Base-by-base conservation (phyloP, 2,113 vertebrate species). In the Forbesichthys papilliferus region DNA sequence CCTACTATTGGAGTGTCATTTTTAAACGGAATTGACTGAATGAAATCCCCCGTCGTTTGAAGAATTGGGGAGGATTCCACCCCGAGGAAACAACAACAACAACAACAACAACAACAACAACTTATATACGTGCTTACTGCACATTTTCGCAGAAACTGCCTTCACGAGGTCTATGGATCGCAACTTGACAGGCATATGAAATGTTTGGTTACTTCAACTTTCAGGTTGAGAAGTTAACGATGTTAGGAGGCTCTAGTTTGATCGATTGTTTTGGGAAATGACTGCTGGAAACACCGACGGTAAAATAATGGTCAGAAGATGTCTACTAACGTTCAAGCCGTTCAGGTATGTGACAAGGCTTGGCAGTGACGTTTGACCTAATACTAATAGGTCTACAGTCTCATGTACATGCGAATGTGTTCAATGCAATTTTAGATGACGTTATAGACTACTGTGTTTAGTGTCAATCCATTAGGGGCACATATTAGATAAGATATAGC, bases 221-320 rank as follows among this genome's bases (percentile, higher is more conserved):
- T 52, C 78, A 76, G 61, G 48, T 74, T 58, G 58, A 75, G 79
- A 78, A 81, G 71, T 79, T 70, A 66, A 71, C 73, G 62, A 56
- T 82, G 1, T 86, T 84, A 83, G 68, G 33, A 61, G 58, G 72
- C 27, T 72, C 74, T 69, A 69, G 68, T 70, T 56, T 55, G 83
- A 58, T 80, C 62, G 82, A 64, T 36, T 59, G 77, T 88, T 90
- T 87, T 83, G 83, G 81, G 51, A 86, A 84, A 95, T 95, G 95
- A 91, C 94, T 87, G 82, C 92, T 84, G 93, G 95, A 79, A 93
- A 91, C 90, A 92, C 91, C 73, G 96, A 98, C 91, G 94, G 93
- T 84, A 94, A 94, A 93, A 96, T 95, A 92, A 96, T 98, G 95
- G 92, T 96, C 91, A 96, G 97, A 88, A 96, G 97, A 96, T 98